A percentile compares a stretch with the other conserved stretches of the same genome.
Evolutionary conservation across 2,797 vertebrate species (phyloP).

Genomic region (Neopelma chrysocephalum): DNA sequence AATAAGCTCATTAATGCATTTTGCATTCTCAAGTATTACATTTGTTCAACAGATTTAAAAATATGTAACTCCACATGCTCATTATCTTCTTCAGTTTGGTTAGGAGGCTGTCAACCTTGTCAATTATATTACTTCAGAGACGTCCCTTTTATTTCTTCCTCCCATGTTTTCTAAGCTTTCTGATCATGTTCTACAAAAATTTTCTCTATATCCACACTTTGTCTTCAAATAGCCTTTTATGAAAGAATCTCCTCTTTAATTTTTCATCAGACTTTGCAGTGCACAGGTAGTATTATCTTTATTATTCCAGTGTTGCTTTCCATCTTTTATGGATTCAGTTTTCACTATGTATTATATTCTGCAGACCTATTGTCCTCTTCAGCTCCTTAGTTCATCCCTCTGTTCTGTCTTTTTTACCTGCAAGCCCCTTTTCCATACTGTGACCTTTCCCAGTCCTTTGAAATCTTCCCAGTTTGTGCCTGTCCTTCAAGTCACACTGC

Average conservation of each 20-base stretch:
- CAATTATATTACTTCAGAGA: conserved; percentile 45
- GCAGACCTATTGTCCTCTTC: conserved; percentile 46
- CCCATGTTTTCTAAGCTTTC: conserved; percentile 11
- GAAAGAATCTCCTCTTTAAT: conserved; percentile 29
- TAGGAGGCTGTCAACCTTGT: conserved; percentile 41
- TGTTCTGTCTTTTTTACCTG: conserved; percentile 41
- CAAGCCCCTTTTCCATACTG: conserved; percentile 37
- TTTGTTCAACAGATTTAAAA: conserved; percentile 24
- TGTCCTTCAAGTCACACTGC: conserved; percentile 39
- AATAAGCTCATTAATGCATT: conserved; percentile 8
- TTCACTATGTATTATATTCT: conserved; percentile 29
- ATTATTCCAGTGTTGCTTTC: conserved; percentile 41
- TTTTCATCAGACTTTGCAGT: conserved; percentile 40
- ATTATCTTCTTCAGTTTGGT: not conserved
- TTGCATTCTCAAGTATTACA: conserved; percentile 2
- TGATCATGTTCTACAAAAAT: conserved; percentile 6
- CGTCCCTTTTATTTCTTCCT: not conserved
- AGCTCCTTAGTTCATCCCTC: conserved; percentile 27
- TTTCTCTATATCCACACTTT: not conserved
- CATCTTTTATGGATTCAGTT: conserved; percentile 51
- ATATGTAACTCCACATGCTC: conserved; percentile 10
- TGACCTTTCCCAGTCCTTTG: conserved; percentile 68
- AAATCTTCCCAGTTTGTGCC: conserved; percentile 41
- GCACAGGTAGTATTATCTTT: conserved; percentile 27
- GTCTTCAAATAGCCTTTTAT: not conserved